Evolutionary conservation across 2,113 vertebrate species (phyloP), one percentile per base, ranked within the genome.

Genomic region (Petrocephalus zakoni): DNA sequence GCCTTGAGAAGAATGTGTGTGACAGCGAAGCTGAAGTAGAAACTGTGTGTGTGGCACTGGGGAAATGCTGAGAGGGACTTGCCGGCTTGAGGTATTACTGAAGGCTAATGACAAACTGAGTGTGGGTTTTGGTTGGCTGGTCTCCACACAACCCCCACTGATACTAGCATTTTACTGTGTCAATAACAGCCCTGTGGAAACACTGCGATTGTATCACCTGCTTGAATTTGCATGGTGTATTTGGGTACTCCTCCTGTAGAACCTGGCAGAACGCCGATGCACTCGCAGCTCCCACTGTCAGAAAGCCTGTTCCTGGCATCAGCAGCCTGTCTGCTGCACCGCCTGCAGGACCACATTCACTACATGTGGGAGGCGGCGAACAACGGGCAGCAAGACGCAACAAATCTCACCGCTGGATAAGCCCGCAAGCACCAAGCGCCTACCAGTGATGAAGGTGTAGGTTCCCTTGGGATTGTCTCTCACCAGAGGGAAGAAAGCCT

Each of bases 381-480:
- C 13, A 75, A 37, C 68, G 37, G 68, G 5, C 29, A 10, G 29
- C 68, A 15, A 75, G 29, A 37, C 37, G 68, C 42, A 49, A 42
- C 78, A 49, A 82, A 47, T 5, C 42, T 82, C 78, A 47, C 17
- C 19, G 7, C 78, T 9, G 29, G 6, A 75, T 75, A 15, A 83
- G 17, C 21, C 7, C 8, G 3, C 42, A 49, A 83, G 46, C 37
- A 47, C 46, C 10, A 22, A 81, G n/a, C 9, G 58, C 93, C 89
- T 88, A 96, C 96, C 96, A 90, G 96, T 97, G 87, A 97, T 96
- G 90, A 97, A 96, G 21, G 96, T 96, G 92, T 97, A 97, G 25
- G 95, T 96, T 0, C 93, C 93, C 81, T 82, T 92, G 17, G 94
- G 90, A 89, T 96, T 92, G n/a, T 96, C 96, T 89, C 90, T 94